Evolutionary conservation across 2,113 vertebrate genomes (phyloP), one percentile per base, ranked within the genome.

Genomic region (Carassius carassius): DNA sequence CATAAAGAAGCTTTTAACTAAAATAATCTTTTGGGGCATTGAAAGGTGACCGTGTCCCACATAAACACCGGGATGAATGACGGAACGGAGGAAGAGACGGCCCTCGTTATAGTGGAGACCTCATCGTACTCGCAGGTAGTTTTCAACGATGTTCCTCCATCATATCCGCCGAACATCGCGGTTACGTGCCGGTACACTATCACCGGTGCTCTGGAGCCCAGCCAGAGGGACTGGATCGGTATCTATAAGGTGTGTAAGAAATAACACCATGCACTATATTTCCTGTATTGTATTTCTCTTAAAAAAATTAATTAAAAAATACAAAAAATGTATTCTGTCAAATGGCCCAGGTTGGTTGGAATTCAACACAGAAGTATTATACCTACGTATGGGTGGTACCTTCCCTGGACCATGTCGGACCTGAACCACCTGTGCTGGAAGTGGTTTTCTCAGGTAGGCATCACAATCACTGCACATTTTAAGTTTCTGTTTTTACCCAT

Each of bases 271-370:
- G 47, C 29, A 32, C 10, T 73, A 8, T 78, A 44, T 80, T 67
- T 23, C 35, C 14, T 69, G 12, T 8, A 5, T 35, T 69, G 13
- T 10, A 25, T 47, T 79, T 0, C 14, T 19, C 29, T 29, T 2
- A 29, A 29, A 29, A 29, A 29, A 29, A n/a, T n/a, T n/a, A 29
- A 29, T 25, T 47, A 17, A 17, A 17, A 51, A 19, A 21, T 19
- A 17, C 1, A 35, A 1, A 8, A 0, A 25, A 58, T 58, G 3
- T 17, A 16, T 17, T 73, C 21, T 2, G 37, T 74, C n/a, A 25
- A 29, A 56, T 78, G 7, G 16, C n/a, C 0, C 86, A 95, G 95
- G 94, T 95, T 29, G 95, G 95, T 1, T 95, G 95, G 95, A 94
- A 78, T 81, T 90, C 91, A 21, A 86, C 87, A 2, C 91, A 92